phyloP scores from a whole-genome alignment of 2,888 invertebrate species.

The Aspidiotus destructor region DNA sequence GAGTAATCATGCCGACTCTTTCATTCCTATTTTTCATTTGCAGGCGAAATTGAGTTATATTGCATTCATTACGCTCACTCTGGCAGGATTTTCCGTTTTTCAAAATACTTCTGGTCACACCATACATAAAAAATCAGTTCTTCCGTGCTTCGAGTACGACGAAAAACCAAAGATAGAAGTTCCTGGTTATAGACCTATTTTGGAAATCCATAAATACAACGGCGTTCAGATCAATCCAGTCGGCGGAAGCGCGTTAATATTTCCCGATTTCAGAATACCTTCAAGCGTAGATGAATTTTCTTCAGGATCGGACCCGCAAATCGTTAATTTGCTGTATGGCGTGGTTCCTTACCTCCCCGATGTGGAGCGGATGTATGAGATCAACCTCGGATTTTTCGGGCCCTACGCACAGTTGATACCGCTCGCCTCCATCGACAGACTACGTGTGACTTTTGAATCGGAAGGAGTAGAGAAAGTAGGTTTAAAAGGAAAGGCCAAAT shows the following conservation, averaged over 20 bases:
- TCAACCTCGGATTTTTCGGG: constrained; percentile 8
- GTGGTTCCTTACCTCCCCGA: constrained; percentile 17
- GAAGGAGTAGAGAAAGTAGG: no score
- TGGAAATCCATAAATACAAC: constrained; percentile 41
- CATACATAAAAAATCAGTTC: no score
- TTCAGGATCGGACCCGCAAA: background rate
- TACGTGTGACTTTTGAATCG: constrained; percentile 2
- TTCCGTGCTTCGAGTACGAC: no score
- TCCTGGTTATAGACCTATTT: constrained; percentile 35
- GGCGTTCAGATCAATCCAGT: constrained; percentile 40
- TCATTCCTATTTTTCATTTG: no score
- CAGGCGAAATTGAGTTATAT: no score
- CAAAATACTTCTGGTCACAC: no score
- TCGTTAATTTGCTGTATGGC: constrained; percentile 4
- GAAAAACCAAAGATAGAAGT: background rate
- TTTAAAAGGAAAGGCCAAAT: constrained; percentile 18
- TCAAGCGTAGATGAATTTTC: background rate
- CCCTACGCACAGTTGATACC: constrained; percentile 24
- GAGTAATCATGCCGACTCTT: no score
- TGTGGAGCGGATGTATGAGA: constrained; percentile 7
- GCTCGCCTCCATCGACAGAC: constrained; percentile 13
- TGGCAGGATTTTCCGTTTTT: no score
- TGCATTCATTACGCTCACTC: no score
- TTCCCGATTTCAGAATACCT: background rate
- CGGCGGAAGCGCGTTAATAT: constrained; percentile 24